A percentile compares a stretch with the other conserved stretches of the same genome.
Evolutionary conservation across 2,113 vertebrate genomes (phyloP).

Genomic region (Procavia capensis): DNA sequence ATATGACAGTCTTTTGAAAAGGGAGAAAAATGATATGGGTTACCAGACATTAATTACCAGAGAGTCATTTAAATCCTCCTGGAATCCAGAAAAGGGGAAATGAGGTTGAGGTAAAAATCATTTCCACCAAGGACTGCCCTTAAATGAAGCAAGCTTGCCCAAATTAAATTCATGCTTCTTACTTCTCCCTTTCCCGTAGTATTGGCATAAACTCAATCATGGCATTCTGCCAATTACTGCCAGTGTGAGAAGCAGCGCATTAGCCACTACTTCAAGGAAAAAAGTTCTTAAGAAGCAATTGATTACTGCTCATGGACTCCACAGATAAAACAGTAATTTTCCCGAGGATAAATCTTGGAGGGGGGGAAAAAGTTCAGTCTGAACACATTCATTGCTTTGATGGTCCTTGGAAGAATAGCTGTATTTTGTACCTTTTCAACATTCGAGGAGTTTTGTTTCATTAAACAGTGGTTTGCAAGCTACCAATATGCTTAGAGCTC

Average conservation of each 20-base stretch:
- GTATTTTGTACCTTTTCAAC: slow-evolving; percentile 14
- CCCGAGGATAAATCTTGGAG: slow-evolving; percentile 15
- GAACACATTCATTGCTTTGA: slow-evolving; percentile 62
- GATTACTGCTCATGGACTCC: slow-evolving; percentile 64
- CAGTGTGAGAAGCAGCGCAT: slow-evolving; percentile 58
- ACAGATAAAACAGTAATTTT: slow-evolving; percentile 59
- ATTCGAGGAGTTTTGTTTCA: background rate
- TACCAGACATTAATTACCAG: background rate
- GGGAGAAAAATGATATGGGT: background rate
- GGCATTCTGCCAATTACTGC: slow-evolving; percentile 46
- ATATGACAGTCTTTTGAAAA: background rate
- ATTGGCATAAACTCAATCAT: slow-evolving; percentile 5
- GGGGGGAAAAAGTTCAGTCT: slow-evolving; percentile 10
- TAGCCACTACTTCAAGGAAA: slow-evolving; percentile 8
- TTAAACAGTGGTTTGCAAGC: background rate
- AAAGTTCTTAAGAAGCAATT: slow-evolving; percentile 59
- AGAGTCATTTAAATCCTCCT: background rate
- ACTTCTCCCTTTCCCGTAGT: background rate
- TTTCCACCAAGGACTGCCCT: background rate
- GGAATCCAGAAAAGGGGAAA: background rate
- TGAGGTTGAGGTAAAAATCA: background rate
- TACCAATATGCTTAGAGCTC: background rate
- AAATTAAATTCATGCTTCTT: background rate
- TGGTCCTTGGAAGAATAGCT: background rate
- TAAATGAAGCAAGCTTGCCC: background rate